Evolutionary conservation across 1,140 invertebrate species (phyloP), one percentile per base, ranked within the genome.

Genomic region (Geopemphigus sp.): DNA sequence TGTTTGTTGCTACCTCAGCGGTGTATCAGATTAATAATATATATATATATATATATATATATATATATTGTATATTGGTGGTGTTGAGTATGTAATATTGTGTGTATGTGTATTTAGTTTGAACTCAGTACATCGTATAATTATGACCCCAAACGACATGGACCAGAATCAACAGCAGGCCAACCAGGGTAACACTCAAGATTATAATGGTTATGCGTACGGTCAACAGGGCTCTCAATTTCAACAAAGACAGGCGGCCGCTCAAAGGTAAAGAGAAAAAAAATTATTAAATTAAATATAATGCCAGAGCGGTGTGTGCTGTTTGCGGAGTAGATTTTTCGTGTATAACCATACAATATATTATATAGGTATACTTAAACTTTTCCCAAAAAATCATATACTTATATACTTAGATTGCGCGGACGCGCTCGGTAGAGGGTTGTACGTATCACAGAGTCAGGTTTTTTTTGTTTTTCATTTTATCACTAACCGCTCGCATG

Each of bases 71-170:
- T 19, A 39, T 29, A 24, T 72, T 72, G 47, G 47, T 24, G 17
- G 24, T 5, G 50, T 32, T 29, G 5, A 29, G 24, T 54, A 1
- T 29, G 17, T 53, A 29, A 29, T 15, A 24, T 50, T 50, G 39
- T 50, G 14, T 68, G 56, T 14, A 8, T 39, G 32, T 70, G 47
- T 70, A 53, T 53, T 53, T 70, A 72, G 68, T 54, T 72, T 24
- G 63, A 66, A 66, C 39, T 17, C 32, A 14, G 24, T 3, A 5
- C 24, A 72, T 17, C 50, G 26, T 17, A 8, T 72, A 72, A 24
- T 61, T 47, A 78, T 78, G 74, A 78, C 74, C 15, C 74, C 74
- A 8, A 78, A 78, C 74, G 74, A 78, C 74, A 78, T 78, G 74
- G 74, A 78, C 22, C 74, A 78, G 24, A 78, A 39, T 78, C 74